A percentile compares a stretch with the other conserved stretches of the same genome.
Conservation (phyloP, 2,797 vertebrate genomes). For the Esox masquinongy region DNA sequence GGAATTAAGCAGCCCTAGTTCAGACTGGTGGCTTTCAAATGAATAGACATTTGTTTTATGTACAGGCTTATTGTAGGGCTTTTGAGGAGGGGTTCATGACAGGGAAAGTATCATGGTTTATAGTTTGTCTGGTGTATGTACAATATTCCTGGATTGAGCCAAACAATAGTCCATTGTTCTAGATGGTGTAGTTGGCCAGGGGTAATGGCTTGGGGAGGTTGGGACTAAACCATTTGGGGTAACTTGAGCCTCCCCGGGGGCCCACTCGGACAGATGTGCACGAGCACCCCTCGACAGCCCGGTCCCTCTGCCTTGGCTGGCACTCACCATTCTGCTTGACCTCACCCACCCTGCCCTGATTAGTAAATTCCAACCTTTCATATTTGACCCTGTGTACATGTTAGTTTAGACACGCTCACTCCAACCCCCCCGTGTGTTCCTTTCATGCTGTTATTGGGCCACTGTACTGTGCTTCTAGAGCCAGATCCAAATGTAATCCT, state of each 20-base stretch:
- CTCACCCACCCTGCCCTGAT: slow-evolving; percentile 10
- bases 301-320: slow-evolving; percentile 5
- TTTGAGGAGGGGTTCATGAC: background rate
- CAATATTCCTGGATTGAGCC: background rate
- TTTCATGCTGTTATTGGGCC: too few relatives aligned
- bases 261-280: slow-evolving; percentile 27
- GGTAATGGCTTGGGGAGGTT: background rate
- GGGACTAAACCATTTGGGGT: slow-evolving; percentile 24
- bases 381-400: background rate
- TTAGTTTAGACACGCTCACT: background rate
- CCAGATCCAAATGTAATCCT: background rate
- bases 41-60: background rate
- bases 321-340: background rate
- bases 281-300: slow-evolving; percentile 12
- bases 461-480: background rate
- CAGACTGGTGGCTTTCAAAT: too few relatives aligned
- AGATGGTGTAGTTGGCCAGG: background rate
- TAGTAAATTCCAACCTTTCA: background rate
- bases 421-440: background rate
- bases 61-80: background rate
- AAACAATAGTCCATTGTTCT: background rate
- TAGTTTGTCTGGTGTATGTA: background rate
- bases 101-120: background rate
- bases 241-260: slow-evolving; percentile 24
- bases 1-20: too few relatives aligned